Evolutionary conservation across 2,888 invertebrate genomes (phyloP).

Genomic region (Xanthorhoe spadicearia): DNA sequence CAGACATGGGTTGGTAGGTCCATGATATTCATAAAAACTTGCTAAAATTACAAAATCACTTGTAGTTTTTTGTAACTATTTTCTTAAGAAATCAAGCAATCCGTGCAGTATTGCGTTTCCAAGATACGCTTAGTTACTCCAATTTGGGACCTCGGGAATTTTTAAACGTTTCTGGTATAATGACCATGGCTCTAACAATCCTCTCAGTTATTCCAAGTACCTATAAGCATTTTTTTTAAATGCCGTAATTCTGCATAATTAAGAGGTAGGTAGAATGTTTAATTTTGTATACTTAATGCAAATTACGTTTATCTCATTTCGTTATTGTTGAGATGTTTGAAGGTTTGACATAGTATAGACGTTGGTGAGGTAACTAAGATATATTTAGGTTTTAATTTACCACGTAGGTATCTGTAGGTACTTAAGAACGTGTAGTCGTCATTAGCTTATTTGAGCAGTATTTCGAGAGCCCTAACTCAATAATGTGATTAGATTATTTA

Average conservation of each 20-base stretch:
- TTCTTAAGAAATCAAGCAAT: conserved; percentile 27
- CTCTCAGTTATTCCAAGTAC: conserved; percentile 50
- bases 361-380: too few species aligned
- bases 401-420: too few species aligned
- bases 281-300: background rate
- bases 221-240: conserved; percentile 57
- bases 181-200: conserved; percentile 43
- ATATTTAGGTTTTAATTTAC: background rate
- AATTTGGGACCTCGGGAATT: conserved; percentile 59
- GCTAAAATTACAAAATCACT: conserved; percentile 14
- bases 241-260: conserved; percentile 15
- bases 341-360: background rate
- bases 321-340: background rate
- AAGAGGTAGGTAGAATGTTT: background rate
- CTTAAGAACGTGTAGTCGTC: too few species aligned
- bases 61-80: conserved; percentile 26
- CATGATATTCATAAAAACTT: background rate
- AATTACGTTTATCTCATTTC: background rate
- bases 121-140: conserved; percentile 37
- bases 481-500: too few species aligned
- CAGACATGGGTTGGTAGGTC: too few species aligned
- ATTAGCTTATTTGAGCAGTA: too few species aligned
- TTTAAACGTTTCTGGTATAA: conserved; percentile 61
- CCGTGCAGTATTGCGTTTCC: conserved; percentile 33
- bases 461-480: too few species aligned